phyloP scores from a whole-genome alignment of 2,113 vertebrate genomes.

The Oryzias woworae region DNA sequence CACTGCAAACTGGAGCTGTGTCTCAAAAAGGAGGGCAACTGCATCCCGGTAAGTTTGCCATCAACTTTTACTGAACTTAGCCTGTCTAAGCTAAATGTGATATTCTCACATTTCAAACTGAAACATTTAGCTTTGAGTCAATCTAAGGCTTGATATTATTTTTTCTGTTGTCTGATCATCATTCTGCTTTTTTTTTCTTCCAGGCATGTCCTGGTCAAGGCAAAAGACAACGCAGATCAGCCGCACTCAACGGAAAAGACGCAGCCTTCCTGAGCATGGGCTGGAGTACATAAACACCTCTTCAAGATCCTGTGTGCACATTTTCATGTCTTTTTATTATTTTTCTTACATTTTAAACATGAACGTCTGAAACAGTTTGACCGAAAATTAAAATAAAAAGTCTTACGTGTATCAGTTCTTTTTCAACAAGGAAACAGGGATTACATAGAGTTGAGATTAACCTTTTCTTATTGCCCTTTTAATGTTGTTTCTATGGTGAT shows the following conservation, averaged over 20 bases:
- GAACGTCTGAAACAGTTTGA: no score
- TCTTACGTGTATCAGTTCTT: neutral
- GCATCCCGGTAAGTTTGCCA: conserved; percentile 13
- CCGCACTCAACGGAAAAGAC: neutral
- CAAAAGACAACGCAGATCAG: conserved; percentile 8
- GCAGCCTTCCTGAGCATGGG: conserved; percentile 22
- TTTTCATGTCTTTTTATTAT: neutral
- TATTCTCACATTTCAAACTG: neutral
- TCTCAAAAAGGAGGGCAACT: neutral
- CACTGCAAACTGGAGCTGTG: conserved; percentile 41
- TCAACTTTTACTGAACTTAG: neutral
- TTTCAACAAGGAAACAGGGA: neutral
- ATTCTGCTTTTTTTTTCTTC: neutral
- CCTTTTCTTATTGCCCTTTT: neutral
- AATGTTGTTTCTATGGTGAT: conserved; percentile 10
- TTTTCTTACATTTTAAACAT: neutral
- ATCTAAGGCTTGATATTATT: no score
- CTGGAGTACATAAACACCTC: conserved; percentile 24
- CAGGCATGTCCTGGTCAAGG: neutral
- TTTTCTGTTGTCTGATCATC: neutral
- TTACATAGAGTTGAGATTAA: neutral
- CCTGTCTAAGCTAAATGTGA: no score
- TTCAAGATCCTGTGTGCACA: no score
- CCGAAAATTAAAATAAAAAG: no score
- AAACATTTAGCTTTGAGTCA: no score